Conservation (phyloP, 1,140 invertebrate species). For the Myzus persicae region DNA sequence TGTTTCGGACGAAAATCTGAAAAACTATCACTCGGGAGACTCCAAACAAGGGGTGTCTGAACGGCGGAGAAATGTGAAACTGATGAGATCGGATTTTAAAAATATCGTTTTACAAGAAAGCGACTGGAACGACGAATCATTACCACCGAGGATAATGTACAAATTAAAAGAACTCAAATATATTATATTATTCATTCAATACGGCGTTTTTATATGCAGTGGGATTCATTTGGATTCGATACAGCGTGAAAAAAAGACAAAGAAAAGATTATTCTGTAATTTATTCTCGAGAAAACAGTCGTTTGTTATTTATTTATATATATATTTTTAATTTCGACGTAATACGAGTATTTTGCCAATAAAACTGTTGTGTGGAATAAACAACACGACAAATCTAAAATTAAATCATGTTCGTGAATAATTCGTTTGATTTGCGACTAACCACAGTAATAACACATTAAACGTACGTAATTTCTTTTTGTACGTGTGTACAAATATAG, state of each 20-base stretch:
- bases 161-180: constrained; percentile 43
- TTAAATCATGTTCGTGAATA: neutral
- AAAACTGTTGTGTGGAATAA: neutral
- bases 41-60: constrained; percentile 40
- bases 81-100: constrained; percentile 52
- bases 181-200: constrained; percentile 13
- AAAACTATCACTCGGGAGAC: constrained; percentile 36
- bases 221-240: constrained; percentile 31
- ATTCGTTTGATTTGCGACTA: neutral
- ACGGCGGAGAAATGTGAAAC: constrained; percentile 48
- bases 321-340: neutral
- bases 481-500: neutral
- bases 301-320: neutral
- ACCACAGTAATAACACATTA: neutral
- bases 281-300: neutral
- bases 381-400: neutral
- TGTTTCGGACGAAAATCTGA: neutral
- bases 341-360: constrained; percentile 34
- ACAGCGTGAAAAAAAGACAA: neutral
- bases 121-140: constrained; percentile 34
- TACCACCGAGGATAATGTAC: constrained; percentile 16
- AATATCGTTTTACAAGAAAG: constrained; percentile 53
- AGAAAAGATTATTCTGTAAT: constrained; percentile 7
- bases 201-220: neutral
- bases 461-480: neutral